Base-by-base conservation (phyloP, 2,888 invertebrate species). In the Cryptosula pallasiana region DNA sequence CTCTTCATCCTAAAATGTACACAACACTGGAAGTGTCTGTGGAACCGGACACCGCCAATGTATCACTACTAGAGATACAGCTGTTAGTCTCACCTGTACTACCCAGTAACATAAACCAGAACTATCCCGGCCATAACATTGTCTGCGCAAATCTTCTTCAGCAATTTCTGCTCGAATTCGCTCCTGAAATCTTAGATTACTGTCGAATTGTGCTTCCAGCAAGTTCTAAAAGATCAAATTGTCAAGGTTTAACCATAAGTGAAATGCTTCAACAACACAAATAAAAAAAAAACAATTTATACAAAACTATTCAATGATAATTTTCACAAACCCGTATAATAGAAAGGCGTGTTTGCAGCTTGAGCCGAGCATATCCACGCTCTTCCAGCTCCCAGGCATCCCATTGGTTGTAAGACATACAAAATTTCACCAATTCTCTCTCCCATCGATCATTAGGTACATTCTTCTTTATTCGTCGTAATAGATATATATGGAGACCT, bases 311-410 rank as follows among this genome's bases (percentile, higher is more conserved):
- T n/a, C n/a, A n/a, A n/a, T n/a, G n/a, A n/a, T n/a, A n/a, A n/a
- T n/a, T n/a, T n/a, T n/a, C n/a, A n/a, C n/a, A 45, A 89, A 95
- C 95, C 89, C 95, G 94, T 73, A 97, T 88, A 78, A 94, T 89
- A 77, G 92, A 89, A 74, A 98, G 88, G 88, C 97, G 97, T 20
- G 95, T 91, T 79, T 90, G 89, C 71, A 93, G 88, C 79, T 93
- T 91, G 76, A 94, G 90, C 86, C 95, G 93, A 84, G 93, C 93
- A 86, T 96, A 98, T 55, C 96, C 95, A 87, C 95, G 95, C 77
- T 95, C 88, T 85, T 96, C 95, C 73, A 97, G 88, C 87, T 96
- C 95, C 95, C 95, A 95, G 73, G 93, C 95, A 88, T 96, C 95
- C 81, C 94, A 92, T 76, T 91, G 91, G 76, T 91, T 91, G 81